These are phyloP conservation scores for Drosophila pullipes DNA, from an alignment of 2,888 invertebrate species.

Conservation along the genomic window DNA sequence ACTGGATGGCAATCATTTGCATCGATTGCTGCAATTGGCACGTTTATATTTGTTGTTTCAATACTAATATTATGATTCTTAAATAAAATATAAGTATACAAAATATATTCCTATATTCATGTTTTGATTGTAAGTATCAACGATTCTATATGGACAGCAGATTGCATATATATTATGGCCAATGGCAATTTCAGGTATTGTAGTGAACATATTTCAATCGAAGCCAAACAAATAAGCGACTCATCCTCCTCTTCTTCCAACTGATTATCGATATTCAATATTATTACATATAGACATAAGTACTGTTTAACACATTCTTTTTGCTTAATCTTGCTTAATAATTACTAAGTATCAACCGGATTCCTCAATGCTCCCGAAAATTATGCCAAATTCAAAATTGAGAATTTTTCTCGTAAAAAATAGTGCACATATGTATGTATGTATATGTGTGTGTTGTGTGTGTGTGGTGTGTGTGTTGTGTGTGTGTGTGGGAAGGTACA, in stretches of 20 bases:
- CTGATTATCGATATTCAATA: constrained; percentile 38
- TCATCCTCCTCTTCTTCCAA: neutral
- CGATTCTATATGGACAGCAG: constrained; percentile 45
- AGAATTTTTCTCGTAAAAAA: constrained; percentile 23
- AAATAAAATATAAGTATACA: constrained; percentile 77
- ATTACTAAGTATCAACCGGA: constrained; percentile 38
- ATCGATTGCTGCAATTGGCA: constrained; percentile 65
- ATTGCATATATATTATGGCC: constrained; percentile 42
- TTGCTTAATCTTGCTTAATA: constrained; percentile 29
- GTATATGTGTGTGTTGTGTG: constrained; percentile 4
- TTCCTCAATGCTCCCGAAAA: neutral
- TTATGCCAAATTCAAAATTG: neutral
- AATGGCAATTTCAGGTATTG: constrained; percentile 71
- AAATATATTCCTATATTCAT: constrained; percentile 65
- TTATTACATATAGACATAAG: constrained; percentile 38
- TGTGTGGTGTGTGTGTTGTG: neutral
- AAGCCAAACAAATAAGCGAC: constrained; percentile 60
- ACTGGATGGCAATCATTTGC: constrained; percentile 48
- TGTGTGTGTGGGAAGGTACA: constrained; percentile 39
- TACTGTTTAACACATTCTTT: constrained; percentile 20
- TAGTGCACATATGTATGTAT: constrained; percentile 33
- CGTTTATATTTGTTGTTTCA: constrained; percentile 40
- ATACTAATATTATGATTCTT: constrained; percentile 70
- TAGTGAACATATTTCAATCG: constrained; percentile 64
- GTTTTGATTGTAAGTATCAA: constrained; percentile 44